Conservation (phyloP, 2,888 invertebrate genomes). For the Serripes groenlandicus region DNA sequence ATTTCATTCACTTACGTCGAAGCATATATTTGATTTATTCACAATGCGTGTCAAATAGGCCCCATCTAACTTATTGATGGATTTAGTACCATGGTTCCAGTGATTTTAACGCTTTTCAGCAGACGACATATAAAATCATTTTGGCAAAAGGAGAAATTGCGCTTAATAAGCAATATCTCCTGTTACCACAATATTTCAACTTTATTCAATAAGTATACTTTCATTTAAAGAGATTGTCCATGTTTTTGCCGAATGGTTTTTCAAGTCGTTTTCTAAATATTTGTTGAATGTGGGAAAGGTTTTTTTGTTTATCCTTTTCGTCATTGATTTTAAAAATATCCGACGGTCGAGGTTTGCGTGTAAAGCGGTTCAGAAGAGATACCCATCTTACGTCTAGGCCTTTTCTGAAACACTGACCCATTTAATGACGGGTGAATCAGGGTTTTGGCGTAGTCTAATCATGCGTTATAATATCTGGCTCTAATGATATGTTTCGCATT, state of each 20-base stretch:
- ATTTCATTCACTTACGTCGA: no score
- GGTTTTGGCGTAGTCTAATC: not conserved
- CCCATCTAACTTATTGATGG: no score
- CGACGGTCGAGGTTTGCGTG: not conserved
- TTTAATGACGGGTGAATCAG: not conserved
- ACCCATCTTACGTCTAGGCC: not conserved
- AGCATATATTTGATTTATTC: no score
- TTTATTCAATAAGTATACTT: no score
- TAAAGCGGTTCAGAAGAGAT: not conserved
- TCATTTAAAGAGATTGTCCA: no score
- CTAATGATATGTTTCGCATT: not conserved
- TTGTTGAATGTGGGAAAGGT: no score
- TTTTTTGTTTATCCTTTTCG: no score
- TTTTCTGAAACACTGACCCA: not conserved
- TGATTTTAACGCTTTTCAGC: no score
- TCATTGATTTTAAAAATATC: not conserved
- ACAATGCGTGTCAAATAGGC: no score
- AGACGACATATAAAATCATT: not conserved
- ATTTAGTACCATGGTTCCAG: no score
- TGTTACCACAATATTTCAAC: not conserved
- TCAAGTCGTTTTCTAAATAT: no score
- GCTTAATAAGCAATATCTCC: not conserved
- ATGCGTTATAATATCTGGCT: not conserved
- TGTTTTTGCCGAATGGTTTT: no score
- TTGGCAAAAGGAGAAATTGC: not conserved